Conservation (phyloP, 23 tunicate species). For the Clavelina lepadiformis region DNA sequence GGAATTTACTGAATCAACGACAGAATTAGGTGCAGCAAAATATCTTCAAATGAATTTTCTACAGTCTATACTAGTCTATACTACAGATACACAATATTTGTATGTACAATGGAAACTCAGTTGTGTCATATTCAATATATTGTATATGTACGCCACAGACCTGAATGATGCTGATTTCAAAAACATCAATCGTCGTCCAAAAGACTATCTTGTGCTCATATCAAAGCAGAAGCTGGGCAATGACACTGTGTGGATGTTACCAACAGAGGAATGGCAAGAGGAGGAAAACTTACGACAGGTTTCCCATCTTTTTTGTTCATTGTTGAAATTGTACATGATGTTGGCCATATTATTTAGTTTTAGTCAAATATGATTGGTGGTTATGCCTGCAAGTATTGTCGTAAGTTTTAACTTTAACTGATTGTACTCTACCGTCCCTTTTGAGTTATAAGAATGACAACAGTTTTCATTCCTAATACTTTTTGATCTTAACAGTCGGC, state of each 20-base stretch:
- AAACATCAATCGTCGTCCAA: slow-evolving; percentile 35
- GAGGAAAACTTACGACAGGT: slow-evolving; percentile 59
- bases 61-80: neutral
- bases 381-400: too few relatives aligned
- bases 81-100: neutral
- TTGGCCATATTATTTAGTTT: too few relatives aligned
- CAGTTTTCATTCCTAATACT: neutral
- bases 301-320: too few relatives aligned
- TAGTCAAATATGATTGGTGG: too few relatives aligned
- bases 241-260: slow-evolving; percentile 82
- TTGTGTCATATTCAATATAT: too few relatives aligned
- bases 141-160: too few relatives aligned
- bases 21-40: neutral
- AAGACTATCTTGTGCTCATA: slow-evolving; percentile 34
- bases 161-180: slow-evolving; percentile 14
- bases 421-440: neutral
- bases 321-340: too few relatives aligned
- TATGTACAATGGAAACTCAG: neutral
- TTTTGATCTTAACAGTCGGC: slow-evolving; percentile 50
- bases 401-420: too few relatives aligned
- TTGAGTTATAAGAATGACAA: too few relatives aligned
- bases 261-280: slow-evolving; percentile 21
- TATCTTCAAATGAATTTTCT: neutral
- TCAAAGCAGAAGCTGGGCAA: slow-evolving; percentile 75
- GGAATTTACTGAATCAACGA: slow-evolving; percentile 14